These are phyloP conservation scores for Melanchra persicariae DNA, from an alignment of 2,888 invertebrate species.

Conservation along the genomic window DNA sequence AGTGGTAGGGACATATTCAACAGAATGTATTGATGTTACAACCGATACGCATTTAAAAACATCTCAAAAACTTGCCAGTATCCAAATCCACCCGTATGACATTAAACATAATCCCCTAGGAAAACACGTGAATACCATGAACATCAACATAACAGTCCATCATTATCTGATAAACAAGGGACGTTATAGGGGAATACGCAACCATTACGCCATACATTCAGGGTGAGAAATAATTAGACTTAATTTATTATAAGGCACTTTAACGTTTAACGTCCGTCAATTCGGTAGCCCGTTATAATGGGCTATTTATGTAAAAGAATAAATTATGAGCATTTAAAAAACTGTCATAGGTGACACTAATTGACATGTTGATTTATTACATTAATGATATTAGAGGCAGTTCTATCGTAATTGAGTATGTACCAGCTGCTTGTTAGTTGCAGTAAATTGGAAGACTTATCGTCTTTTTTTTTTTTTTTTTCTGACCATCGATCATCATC, in stretches of 20 bases:
- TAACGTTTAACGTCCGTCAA: constrained; percentile 44
- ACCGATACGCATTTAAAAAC: not conserved
- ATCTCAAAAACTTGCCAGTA: constrained; percentile 17
- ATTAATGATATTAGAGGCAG: constrained; percentile 47
- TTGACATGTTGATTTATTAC: constrained; percentile 67
- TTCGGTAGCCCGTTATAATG: constrained; percentile 60
- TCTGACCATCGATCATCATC: constrained; percentile 31
- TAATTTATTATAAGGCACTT: constrained; percentile 57
- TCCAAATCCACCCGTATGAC: not conserved
- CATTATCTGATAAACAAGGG: constrained; percentile 46
- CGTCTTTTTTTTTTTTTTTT: constrained; percentile 39
- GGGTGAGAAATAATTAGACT: constrained; percentile 64
- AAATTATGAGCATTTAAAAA: constrained; percentile 60
- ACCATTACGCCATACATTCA: constrained; percentile 23
- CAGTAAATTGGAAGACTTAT: constrained; percentile 23
- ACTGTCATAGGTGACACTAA: constrained; percentile 62
- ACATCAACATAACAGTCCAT: constrained; percentile 37
- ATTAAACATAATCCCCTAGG: constrained; percentile 25
- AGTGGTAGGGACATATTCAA: not conserved
- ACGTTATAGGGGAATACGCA: constrained; percentile 32
- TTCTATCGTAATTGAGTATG: constrained; percentile 35
- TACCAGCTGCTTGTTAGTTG: constrained; percentile 50
- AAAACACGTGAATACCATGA: constrained; percentile 21
- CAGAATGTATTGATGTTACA: not conserved
- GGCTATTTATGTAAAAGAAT: constrained; percentile 50